Conservation (phyloP, 2,888 invertebrate species). For the Drosophila algonquin region DNA sequence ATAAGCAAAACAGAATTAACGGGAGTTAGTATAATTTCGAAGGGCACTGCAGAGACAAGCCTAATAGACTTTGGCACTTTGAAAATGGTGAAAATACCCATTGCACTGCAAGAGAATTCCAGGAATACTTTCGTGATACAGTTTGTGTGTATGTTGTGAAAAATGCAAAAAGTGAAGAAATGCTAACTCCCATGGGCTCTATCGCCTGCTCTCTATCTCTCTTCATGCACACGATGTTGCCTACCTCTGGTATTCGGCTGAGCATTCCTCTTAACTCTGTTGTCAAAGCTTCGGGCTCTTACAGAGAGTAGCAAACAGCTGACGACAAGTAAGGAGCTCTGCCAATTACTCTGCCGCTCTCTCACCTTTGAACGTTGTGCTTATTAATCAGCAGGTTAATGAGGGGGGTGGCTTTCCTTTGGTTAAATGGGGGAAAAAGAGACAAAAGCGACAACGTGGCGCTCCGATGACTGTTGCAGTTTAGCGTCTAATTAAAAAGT, state of each 20-base stretch:
- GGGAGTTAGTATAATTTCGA: neutral
- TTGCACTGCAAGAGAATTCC: neutral
- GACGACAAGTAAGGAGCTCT: neutral
- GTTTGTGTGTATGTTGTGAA: too few species aligned
- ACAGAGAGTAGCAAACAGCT: neutral
- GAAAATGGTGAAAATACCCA: neutral
- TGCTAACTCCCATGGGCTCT: neutral
- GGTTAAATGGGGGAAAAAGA: neutral
- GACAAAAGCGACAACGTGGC: neutral
- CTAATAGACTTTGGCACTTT: neutral
- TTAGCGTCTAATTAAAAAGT: constrained; percentile 45
- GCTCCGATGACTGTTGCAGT: constrained; percentile 43
- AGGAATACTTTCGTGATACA: too few species aligned
- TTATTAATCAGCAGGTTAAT: constrained; percentile 52
- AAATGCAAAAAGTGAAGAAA: too few species aligned
- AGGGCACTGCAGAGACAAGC: neutral
- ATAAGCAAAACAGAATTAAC: neutral
- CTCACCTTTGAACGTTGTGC: constrained; percentile 19
- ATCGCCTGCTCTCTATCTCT: neutral
- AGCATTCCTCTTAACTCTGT: neutral
- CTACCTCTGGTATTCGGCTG: neutral
- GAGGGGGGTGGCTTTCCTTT: constrained; percentile 7
- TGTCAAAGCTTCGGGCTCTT: neutral
- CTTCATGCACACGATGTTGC: neutral
- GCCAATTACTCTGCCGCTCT: neutral